These are phyloP conservation scores for Drosophila arawakana DNA, from an alignment of 1,140 invertebrate species.

Conservation along the genomic window DNA sequence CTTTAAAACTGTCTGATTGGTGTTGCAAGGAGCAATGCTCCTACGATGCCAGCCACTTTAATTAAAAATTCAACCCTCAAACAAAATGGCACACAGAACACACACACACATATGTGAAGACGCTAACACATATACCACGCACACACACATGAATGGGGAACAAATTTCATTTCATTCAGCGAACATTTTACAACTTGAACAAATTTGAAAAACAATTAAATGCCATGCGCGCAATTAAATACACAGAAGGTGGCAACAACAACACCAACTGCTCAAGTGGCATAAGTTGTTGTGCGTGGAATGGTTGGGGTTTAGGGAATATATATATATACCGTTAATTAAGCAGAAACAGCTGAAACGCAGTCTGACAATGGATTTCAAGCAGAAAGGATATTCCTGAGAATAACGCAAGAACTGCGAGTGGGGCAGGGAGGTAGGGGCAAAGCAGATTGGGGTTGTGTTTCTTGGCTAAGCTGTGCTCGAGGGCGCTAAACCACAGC, in stretches of 20 bases:
- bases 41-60: conserved; percentile 61
- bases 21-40: conserved; percentile 61
- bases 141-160: conserved; percentile 27
- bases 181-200: conserved; percentile 77
- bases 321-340: conserved; percentile 73
- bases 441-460: background rate
- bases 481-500: conserved; percentile 55
- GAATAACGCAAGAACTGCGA: background rate
- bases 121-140: background rate
- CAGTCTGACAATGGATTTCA: conserved; percentile 8
- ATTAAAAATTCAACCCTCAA: conserved; percentile 80
- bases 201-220: conserved; percentile 84
- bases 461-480: conserved; percentile 42
- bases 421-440: conserved; percentile 1
- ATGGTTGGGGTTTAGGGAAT: conserved; percentile 34
- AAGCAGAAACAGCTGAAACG: conserved; percentile 60
- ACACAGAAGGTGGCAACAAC: conserved; percentile 81
- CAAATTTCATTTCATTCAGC: conserved; percentile 52
- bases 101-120: conserved; percentile 18
- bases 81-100: conserved; percentile 63
- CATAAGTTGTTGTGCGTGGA: conserved; percentile 15
- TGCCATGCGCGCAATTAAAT: conserved; percentile 83
- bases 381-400: background rate
- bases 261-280: conserved; percentile 67
- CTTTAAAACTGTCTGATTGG: conserved; percentile 29